A percentile compares a stretch with the other conserved stretches of the same genome.
Evolutionary conservation across 2,797 vertebrate species (phyloP).

Genomic region (Liparis tanakae): DNA sequence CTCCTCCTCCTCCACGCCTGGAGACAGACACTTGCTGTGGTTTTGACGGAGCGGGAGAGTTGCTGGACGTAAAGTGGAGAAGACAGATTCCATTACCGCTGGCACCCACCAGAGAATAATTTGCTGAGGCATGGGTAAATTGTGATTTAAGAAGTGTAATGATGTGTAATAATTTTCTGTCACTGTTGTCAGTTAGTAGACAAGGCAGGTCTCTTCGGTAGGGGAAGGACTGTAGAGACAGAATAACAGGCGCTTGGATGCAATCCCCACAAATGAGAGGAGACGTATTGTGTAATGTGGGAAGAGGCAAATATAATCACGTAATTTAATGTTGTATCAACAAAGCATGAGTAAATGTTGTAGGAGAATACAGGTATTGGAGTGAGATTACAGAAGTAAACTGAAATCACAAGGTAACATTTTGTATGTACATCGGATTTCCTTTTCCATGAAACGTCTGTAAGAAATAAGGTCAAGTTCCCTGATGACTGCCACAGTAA

Average conservation of each 20-base stretch:
- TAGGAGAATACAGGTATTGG: slow-evolving; percentile 66
- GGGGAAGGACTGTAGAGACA: slow-evolving; percentile 41
- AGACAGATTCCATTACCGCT: slow-evolving; percentile 90
- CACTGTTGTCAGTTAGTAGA: slow-evolving; percentile 82
- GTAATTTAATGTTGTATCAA: slow-evolving; percentile 57
- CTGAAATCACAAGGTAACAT: slow-evolving; percentile 31
- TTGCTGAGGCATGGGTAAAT: slow-evolving; percentile 87
- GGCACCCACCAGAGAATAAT: slow-evolving; percentile 83
- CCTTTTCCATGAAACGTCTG: slow-evolving; percentile 70
- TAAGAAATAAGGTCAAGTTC: slow-evolving; percentile 67
- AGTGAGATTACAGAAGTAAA: slow-evolving; percentile 60
- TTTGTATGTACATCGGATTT: slow-evolving; percentile 75
- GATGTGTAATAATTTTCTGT: slow-evolving; percentile 91
- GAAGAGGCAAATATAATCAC: slow-evolving; percentile 56
- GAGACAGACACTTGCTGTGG: slow-evolving; percentile 66
- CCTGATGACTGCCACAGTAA: slow-evolving; percentile 62
- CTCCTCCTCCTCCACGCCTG: background rate
- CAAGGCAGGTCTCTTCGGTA: slow-evolving; percentile 59
- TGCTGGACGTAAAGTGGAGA: slow-evolving; percentile 82
- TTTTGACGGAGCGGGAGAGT: slow-evolving; percentile 77
- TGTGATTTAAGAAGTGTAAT: slow-evolving; percentile 90
- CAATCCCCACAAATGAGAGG: slow-evolving; percentile 65
- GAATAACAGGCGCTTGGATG: slow-evolving; percentile 42
- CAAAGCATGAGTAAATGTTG: slow-evolving; percentile 38
- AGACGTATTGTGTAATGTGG: slow-evolving; percentile 49